Base-by-base conservation (phyloP, 2,888 invertebrate genomes). In the Therioaphis trifolii region DNA sequence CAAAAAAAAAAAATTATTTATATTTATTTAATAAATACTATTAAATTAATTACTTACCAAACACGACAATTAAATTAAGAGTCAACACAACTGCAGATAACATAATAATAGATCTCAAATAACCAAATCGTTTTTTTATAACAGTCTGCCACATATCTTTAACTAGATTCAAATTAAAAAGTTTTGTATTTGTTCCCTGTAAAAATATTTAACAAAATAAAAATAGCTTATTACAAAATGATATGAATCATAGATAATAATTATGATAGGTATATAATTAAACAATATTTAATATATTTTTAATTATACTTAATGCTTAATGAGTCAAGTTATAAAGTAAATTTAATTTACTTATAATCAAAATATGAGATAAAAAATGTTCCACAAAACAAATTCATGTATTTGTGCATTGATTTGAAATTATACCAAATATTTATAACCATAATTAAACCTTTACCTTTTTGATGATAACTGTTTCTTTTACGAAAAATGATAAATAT, bases 241-340 rank as follows among this genome's bases (percentile, higher is more conserved):
- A n/a, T n/a, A n/a, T n/a, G n/a, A n/a, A n/a, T n/a, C n/a, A n/a
- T n/a, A n/a, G n/a, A n/a, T 35, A 40, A 75, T 40, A 4, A n/a
- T n/a, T n/a, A n/a, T n/a, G n/a, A n/a, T n/a, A n/a, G n/a, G n/a
- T n/a, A n/a, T n/a, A n/a, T n/a, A n/a, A n/a, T n/a, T n/a, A 82
- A 29, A 49, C 7, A 49, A 78, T 89, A n/a, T 5, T 21, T 7
- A 55, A 49, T 49, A 5, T 18, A 18, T 49, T 49, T 49, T 49
- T 12, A 15, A 49, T n/a, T n/a, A n/a, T n/a, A n/a, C n/a, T n/a
- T n/a, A n/a, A n/a, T n/a, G n/a, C n/a, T n/a, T n/a, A n/a, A n/a
- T n/a, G n/a, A n/a, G n/a, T n/a, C n/a, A n/a, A n/a, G n/a, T n/a
- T n/a, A n/a, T n/a, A n/a, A n/a, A n/a, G n/a, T n/a, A n/a, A n/a